A percentile compares a stretch with the other conserved stretches of the same genome.
These are phyloP conservation scores for Delia radicum DNA, from an alignment of 1,140 invertebrate species.

Conservation along the genomic window DNA sequence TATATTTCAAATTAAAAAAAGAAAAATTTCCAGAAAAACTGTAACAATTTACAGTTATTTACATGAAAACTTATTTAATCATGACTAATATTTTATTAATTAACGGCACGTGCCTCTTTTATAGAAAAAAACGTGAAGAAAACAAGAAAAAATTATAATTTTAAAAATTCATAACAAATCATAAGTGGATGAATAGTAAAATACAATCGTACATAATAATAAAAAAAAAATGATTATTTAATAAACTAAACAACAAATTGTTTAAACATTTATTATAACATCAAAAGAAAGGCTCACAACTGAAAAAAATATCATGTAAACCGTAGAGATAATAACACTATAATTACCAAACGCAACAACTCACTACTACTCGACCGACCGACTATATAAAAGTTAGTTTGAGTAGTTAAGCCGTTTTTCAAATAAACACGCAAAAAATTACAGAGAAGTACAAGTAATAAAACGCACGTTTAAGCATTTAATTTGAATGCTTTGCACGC, in stretches of 20 bases:
- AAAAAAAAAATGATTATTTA: neutral
- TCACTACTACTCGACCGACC: neutral
- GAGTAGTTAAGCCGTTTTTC: no score
- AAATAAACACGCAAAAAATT: no score
- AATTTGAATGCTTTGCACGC: constrained; percentile 3
- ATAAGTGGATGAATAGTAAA: neutral
- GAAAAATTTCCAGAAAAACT: neutral
- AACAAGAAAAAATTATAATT: neutral
- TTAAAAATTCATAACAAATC: neutral
- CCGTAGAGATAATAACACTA: neutral
- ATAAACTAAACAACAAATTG: neutral
- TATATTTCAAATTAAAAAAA: neutral
- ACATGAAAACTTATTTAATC: no score
- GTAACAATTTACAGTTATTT: neutral
- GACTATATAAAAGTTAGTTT: neutral
- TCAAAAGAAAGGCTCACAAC: neutral
- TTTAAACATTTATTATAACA: neutral
- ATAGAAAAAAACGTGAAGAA: neutral
- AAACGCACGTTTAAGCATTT: constrained; percentile 1
- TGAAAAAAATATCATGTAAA: neutral
- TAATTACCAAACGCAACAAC: neutral
- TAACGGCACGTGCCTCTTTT: neutral
- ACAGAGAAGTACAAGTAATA: neutral
- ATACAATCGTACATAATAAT: neutral
- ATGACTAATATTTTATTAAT: neutral